A percentile compares a stretch with the other conserved stretches of the same genome.
Evolutionary conservation across 2,888 invertebrate species (phyloP).

Genomic region (Tetanocera ferruginea): DNA sequence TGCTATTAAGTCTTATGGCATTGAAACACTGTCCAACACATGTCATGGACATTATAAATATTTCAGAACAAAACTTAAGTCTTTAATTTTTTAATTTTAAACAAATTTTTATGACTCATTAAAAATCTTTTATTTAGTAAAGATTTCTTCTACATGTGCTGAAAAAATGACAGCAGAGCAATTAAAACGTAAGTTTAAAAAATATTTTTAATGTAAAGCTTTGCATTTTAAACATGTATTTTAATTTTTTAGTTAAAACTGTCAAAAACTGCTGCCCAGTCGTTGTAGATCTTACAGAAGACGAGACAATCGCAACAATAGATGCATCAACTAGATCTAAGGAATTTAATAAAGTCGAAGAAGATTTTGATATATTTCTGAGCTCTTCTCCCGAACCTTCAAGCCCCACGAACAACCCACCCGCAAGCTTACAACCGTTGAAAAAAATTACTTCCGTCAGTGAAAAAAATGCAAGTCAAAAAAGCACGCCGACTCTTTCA

Average conservation of each 20-base stretch:
- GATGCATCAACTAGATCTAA: neutral
- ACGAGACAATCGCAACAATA: conserved; percentile 12
- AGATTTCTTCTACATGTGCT: conserved; percentile 51
- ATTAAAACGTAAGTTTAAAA: conserved; percentile 40
- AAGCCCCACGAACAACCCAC: neutral
- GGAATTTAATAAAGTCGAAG: conserved; percentile 30
- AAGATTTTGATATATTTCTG: conserved; percentile 10
- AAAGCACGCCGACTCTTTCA: too few relatives aligned
- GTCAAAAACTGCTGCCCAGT: neutral
- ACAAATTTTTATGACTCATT: too few relatives aligned
- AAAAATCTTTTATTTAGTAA: conserved; percentile 58
- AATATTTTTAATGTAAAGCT: neutral
- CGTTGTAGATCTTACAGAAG: conserved; percentile 54
- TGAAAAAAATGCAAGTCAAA: too few relatives aligned
- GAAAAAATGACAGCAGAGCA: conserved; percentile 10
- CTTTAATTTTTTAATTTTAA: too few relatives aligned
- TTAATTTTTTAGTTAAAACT: conserved; percentile 7
- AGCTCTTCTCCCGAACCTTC: neutral
- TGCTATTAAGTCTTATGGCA: too few relatives aligned
- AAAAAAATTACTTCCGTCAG: too few relatives aligned
- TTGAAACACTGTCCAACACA: too few relatives aligned
- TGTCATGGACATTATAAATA: too few relatives aligned
- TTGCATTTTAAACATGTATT: neutral
- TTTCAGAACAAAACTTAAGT: too few relatives aligned
- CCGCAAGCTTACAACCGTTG: too few relatives aligned